Evolutionary conservation across 2,888 invertebrate genomes (phyloP).

Genomic region (Idaea dimidiata): DNA sequence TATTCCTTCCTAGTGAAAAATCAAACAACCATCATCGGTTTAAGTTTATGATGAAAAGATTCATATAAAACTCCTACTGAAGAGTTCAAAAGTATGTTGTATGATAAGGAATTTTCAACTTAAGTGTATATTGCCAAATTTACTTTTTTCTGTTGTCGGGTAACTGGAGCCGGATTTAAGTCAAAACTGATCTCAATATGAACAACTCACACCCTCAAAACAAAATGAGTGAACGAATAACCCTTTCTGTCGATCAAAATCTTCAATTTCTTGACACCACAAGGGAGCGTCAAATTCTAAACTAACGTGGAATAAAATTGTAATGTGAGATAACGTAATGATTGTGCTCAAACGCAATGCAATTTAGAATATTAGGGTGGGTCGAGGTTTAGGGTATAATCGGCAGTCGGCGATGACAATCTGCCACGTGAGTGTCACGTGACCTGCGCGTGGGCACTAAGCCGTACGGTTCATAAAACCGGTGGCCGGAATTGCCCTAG

Average conservation of each 20-base stretch:
- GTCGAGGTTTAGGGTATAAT: constrained; percentile 73
- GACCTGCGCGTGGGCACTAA: constrained; percentile 50
- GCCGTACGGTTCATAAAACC: constrained; percentile 21
- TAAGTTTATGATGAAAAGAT: no score
- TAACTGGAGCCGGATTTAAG: not conserved
- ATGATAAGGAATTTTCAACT: no score
- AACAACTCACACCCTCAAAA: constrained; percentile 14
- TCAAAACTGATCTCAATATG: constrained; percentile 15
- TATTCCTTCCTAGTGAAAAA: not conserved
- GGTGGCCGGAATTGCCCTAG: constrained; percentile 25
- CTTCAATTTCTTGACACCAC: constrained; percentile 48
- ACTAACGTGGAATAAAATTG: constrained; percentile 57
- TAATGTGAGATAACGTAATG: constrained; percentile 69
- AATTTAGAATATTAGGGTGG: constrained; percentile 45
- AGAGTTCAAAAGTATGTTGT: no score
- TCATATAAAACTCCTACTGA: no score
- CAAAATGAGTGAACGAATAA: constrained; percentile 19
- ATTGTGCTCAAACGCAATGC: constrained; percentile 60
- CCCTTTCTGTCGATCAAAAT: constrained; percentile 55
- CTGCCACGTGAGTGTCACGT: constrained; percentile 49
- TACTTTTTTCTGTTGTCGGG: not conserved
- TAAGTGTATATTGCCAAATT: no score
- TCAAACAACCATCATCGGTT: not conserved
- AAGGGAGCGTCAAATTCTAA: constrained; percentile 40
- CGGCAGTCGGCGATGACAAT: constrained; percentile 74